Evolutionary conservation across 1,140 invertebrate genomes (phyloP).

Genomic region (Lithobius niger): DNA sequence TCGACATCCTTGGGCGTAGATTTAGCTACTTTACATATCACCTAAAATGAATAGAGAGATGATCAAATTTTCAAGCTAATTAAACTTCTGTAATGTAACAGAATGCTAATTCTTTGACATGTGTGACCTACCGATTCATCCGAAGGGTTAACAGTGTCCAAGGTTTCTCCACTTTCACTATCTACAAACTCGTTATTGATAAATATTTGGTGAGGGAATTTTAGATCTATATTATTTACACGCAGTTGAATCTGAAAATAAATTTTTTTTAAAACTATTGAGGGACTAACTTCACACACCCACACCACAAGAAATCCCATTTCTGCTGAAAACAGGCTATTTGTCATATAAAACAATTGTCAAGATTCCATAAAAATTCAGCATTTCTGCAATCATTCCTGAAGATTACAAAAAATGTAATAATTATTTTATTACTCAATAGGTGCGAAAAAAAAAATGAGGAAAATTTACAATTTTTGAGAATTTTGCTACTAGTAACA

Average conservation of each 20-base stretch:
- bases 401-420: too few species aligned
- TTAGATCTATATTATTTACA: slow-evolving; percentile 69
- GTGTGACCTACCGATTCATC: slow-evolving; percentile 55
- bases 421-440: too few species aligned
- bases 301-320: too few species aligned
- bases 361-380: too few species aligned
- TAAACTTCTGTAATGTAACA: background rate
- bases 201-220: slow-evolving; percentile 73
- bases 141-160: slow-evolving; percentile 66
- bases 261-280: too few species aligned
- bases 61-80: background rate
- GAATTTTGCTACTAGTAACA: too few species aligned
- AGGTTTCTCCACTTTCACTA: slow-evolving; percentile 46
- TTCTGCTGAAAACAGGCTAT: too few species aligned
- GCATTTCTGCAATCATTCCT: background rate
- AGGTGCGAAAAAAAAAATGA: too few species aligned
- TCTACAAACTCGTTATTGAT: slow-evolving; percentile 83
- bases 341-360: too few species aligned
- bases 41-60: background rate
- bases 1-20: slow-evolving; percentile 69
- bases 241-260: slow-evolving; percentile 37
- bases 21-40: slow-evolving; percentile 48
- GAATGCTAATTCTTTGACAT: background rate
- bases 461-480: too few species aligned
- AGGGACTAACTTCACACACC: too few species aligned